Percentiles rank a stretch among this genome's conserved stretches.
These are phyloP conservation scores for Pterocles burchelli DNA, from an alignment of 2,113 vertebrate genomes.

Conservation along the genomic window DNA sequence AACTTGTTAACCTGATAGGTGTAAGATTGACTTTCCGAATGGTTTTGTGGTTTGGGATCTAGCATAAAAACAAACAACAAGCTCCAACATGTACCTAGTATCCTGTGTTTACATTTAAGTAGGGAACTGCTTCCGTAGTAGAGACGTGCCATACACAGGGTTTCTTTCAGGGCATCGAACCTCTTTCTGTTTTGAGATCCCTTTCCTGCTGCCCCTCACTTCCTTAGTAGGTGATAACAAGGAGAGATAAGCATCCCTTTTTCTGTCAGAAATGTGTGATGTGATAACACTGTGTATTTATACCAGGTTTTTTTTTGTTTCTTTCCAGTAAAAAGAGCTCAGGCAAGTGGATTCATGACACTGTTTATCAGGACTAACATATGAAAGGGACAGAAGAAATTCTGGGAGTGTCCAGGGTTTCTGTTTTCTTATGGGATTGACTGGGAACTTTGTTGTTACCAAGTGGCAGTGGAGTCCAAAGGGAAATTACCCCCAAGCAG, in stretches of 20 bases:
- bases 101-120: background rate
- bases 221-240: background rate
- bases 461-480: background rate
- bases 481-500: background rate
- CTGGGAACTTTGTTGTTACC: background rate
- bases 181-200: background rate
- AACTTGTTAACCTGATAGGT: background rate
- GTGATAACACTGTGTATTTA: background rate
- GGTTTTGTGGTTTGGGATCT: background rate
- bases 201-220: background rate
- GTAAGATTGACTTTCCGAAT: background rate
- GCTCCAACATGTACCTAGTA: background rate
- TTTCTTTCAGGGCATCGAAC: background rate
- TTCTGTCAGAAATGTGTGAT: background rate
- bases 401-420: background rate
- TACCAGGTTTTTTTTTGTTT: background rate
- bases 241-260: background rate
- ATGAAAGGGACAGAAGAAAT: background rate
- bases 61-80: background rate
- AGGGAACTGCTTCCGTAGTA: background rate
- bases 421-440: background rate
- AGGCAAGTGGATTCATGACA: background rate
- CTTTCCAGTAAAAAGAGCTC: background rate
- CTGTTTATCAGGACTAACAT: background rate
- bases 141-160: background rate